Base-by-base conservation (phyloP, 2,797 vertebrate species). In the Apodemus agrarius region DNA sequence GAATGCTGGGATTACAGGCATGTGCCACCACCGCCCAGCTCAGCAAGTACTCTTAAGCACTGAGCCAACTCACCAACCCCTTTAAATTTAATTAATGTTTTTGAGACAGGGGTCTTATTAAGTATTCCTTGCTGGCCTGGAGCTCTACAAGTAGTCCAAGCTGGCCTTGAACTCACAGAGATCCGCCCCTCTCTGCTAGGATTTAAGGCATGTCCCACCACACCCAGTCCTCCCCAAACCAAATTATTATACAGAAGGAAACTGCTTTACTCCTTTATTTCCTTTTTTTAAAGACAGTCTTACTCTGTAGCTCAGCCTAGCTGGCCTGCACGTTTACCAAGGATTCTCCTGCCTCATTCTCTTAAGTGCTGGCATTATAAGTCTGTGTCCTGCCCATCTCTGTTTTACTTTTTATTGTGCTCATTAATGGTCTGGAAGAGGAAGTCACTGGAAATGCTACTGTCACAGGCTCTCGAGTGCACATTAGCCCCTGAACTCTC, bases 331-430 rank as follows among this genome's bases (percentile, higher is more conserved):
- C 17, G 49, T 34, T 89, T 78, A 49, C 31, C 57, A 24, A 46
- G 21, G 31, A 49, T 12, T 14, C 57, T 63, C 54, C 40, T n/a
- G 74, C 74, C 74, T n/a, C 54, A n/a, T 22, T 16, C 87, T 78
- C 57, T 61, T 19, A 59, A 49, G 87, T 10, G 87, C 74, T 78
- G 29, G 12, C 40, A 49, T 78, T 49, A 46, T n/a, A 88, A 75
- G 86, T 59, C 57, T 89, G 40, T 49, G 37, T 59, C 29, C 24
- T 7, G 31, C 34, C 57, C 87, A 63, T 59, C 57, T 63, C 57
- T n/a, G 19, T 21, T 63, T 78, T 24, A 61, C 37, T 92, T 93
- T 94, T 96, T 94, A 90, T 93, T 97, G 86, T 94, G 86, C 72
- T 94, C 54, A 83, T 81, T 80, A 90, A 67, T 79, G 52, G 93